Conservation (phyloP, 2,888 invertebrate genomes). For the Actias luna region DNA sequence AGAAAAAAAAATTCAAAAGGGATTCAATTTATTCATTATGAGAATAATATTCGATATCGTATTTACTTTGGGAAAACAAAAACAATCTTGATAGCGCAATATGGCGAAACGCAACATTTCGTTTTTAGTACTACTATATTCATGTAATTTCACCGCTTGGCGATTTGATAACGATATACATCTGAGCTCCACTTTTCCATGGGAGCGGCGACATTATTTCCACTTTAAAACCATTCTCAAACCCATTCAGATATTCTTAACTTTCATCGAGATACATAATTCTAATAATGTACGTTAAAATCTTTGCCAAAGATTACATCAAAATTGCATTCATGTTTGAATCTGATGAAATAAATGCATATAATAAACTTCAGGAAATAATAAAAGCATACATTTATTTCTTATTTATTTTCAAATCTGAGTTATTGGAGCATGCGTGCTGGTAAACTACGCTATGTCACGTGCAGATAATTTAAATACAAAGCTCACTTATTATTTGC, state of each 20-base stretch:
- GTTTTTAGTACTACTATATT: background rate
- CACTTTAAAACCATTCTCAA: background rate
- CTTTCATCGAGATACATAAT: too few relatives aligned
- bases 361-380: background rate
- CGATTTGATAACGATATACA: background rate
- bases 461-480: slow-evolving; percentile 6
- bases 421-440: background rate
- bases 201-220: background rate
- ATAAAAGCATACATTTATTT: background rate
- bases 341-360: background rate
- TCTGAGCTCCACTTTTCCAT: background rate
- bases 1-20: too few relatives aligned
- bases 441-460: background rate
- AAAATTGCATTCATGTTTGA: background rate
- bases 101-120: background rate
- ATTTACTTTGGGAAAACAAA: background rate
- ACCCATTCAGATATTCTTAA: background rate
- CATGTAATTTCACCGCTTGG: background rate
- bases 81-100: background rate
- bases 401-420: background rate
- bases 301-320: background rate
- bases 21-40: background rate
- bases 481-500: background rate
- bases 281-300: background rate
- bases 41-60: background rate